These are phyloP conservation scores for Tapirus terrestris DNA, from an alignment of 2,113 vertebrate genomes.

Conservation along the genomic window DNA sequence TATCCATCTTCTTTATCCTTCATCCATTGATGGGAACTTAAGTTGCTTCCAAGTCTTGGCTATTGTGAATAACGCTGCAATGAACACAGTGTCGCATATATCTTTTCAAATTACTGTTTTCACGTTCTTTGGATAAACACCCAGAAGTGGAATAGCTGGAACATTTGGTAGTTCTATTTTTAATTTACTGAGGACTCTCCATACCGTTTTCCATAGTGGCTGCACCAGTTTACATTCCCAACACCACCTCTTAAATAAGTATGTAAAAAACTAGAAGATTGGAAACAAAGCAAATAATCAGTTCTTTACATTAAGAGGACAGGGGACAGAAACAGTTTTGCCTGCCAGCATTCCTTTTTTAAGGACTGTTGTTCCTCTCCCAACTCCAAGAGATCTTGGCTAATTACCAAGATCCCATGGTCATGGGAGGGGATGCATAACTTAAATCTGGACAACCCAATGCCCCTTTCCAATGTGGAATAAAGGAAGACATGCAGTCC, in stretches of 20 bases:
- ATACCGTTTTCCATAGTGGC: no score
- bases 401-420: not conserved
- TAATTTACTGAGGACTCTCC: no score
- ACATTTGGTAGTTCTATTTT: no score
- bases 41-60: no score
- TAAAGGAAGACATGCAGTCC: not conserved
- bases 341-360: not conserved
- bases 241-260: not conserved
- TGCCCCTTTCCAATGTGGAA: not conserved
- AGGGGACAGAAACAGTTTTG: not conserved
- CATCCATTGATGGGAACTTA: no score
- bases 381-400: not conserved
- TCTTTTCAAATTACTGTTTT: no score
- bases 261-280: not conserved
- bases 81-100: no score
- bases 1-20: no score
- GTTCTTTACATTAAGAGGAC: not conserved
- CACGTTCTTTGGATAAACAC: no score
- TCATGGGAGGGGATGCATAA: not conserved
- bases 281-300: constrained; percentile 23
- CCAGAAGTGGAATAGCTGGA: no score
- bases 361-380: not conserved
- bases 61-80: no score
- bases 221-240: no score
- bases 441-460: not conserved